A percentile compares a stretch with the other conserved stretches of the same genome.
Conservation (phyloP, 2,797 vertebrate species). For the Malacoraja senta region DNA sequence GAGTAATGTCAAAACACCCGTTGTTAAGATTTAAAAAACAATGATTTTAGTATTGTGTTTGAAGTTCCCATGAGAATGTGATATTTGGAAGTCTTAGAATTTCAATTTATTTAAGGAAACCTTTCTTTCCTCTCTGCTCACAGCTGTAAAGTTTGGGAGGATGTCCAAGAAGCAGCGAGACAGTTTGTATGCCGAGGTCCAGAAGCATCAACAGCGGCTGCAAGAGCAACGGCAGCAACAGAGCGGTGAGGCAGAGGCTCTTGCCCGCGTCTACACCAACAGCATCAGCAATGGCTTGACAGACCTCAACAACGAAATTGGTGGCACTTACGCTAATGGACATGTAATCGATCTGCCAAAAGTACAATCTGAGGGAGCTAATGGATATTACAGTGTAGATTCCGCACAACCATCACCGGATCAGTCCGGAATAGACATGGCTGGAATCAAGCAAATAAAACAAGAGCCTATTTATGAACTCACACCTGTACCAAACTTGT, state of each 20-base stretch:
- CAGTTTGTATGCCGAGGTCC: conserved; percentile 93
- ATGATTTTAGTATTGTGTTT: not conserved
- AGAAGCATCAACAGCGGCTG: conserved; percentile 91
- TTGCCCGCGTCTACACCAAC: conserved; percentile 82
- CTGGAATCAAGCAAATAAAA: conserved; percentile 97
- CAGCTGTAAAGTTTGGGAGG: conserved; percentile 97
- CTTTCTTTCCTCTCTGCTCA: not conserved
- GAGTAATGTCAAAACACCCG: no score
- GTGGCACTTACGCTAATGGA: conserved; percentile 82
- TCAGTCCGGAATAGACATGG: conserved; percentile 96
- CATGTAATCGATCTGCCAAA: conserved; percentile 92
- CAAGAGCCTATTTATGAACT: conserved; percentile 98
- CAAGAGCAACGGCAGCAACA: conserved; percentile 92
- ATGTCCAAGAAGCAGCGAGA: conserved; percentile 99
- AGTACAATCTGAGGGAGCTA: conserved; percentile 57
- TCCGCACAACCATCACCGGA: conserved; percentile 94
- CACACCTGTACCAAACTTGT: conserved; percentile 93
- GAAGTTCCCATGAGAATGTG: not conserved
- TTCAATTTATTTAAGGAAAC: not conserved
- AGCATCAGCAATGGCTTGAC: conserved; percentile 83
- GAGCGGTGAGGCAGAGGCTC: conserved; percentile 84
- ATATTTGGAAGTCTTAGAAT: not conserved
- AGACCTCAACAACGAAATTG: conserved; percentile 79
- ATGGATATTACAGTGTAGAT: conserved; percentile 83
- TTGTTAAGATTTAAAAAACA: not conserved